phyloP scores from a whole-genome alignment of 64 coral and sea anemone genomes.

The Stichodactyla helianthus region DNA sequence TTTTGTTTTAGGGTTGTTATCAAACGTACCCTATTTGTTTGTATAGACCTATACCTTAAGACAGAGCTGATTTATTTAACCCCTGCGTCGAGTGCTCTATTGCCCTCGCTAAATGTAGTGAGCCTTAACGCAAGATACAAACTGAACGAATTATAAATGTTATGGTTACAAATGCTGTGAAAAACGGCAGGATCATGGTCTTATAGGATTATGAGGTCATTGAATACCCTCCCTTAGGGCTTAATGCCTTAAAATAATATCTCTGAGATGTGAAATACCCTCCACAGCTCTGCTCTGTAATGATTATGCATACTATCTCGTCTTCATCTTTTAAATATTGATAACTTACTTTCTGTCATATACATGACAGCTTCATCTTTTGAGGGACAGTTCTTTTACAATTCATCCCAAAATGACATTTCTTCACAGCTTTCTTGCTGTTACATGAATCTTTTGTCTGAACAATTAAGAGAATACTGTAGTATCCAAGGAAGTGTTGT shows the following conservation, averaged over 20 bases:
- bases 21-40: background rate
- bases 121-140: background rate
- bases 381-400: background rate
- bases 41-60: background rate
- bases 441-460: slow-evolving; percentile 2
- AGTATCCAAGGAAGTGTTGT: slow-evolving; percentile 8
- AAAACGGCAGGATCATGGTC: slow-evolving; percentile 1
- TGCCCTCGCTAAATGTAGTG: background rate
- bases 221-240: background rate
- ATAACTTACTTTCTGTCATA: background rate
- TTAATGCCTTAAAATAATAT: slow-evolving; percentile 11
- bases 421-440: background rate
- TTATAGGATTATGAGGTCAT: background rate
- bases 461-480: slow-evolving; percentile 17
- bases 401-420: background rate
- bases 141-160: background rate
- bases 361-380: background rate
- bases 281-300: background rate
- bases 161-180: background rate
- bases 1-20: background rate
- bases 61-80: slow-evolving; percentile 2
- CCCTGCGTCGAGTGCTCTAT: background rate
- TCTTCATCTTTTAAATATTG: background rate
- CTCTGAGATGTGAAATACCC: slow-evolving; percentile 12
- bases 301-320: background rate